A percentile compares a stretch with the other conserved stretches of the same genome.
Conservation (phyloP, 2,888 invertebrate species). For the Apeira syringaria region DNA sequence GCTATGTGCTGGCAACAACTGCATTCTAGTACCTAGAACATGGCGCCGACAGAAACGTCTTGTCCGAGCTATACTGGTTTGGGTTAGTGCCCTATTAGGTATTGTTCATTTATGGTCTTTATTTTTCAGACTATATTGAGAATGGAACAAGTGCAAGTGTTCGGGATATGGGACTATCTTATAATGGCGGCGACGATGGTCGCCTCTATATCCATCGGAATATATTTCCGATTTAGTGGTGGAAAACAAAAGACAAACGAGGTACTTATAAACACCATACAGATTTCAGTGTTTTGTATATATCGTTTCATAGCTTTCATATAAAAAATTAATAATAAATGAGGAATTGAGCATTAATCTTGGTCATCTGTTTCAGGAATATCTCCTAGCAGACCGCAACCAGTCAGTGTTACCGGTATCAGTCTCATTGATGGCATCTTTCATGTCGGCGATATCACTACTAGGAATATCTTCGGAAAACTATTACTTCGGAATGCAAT, state of each 20-base stretch:
- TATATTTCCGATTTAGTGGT: conserved; percentile 93
- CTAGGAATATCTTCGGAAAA: conserved; percentile 94
- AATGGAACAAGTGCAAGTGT: conserved; percentile 55
- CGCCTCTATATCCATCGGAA: conserved; percentile 89
- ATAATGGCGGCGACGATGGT: conserved; percentile 88
- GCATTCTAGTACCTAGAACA: too few species aligned
- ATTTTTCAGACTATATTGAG: conserved; percentile 31
- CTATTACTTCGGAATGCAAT: conserved; percentile 92
- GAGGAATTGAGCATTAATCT: too few species aligned
- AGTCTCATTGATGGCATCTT: conserved; percentile 95
- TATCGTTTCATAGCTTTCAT: too few species aligned
- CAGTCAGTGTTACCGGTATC: conserved; percentile 93
- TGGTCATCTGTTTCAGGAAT: conserved; percentile 84
- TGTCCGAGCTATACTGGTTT: too few species aligned
- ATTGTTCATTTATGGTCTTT: too few species aligned
- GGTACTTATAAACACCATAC: conserved; percentile 66
- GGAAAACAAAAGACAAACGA: conserved; percentile 92
- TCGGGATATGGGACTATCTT: conserved; percentile 89
- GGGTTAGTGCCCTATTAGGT: too few species aligned
- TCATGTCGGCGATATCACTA: conserved; percentile 95
- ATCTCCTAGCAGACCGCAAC: conserved; percentile 90
- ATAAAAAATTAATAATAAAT: too few species aligned
- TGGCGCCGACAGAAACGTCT: too few species aligned
- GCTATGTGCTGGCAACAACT: too few species aligned
- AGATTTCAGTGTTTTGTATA: too few species aligned